A percentile compares a stretch with the other conserved stretches of the same genome.
phyloP scores from a whole-genome alignment of 1,140 invertebrate species.

The Musca domestica region DNA sequence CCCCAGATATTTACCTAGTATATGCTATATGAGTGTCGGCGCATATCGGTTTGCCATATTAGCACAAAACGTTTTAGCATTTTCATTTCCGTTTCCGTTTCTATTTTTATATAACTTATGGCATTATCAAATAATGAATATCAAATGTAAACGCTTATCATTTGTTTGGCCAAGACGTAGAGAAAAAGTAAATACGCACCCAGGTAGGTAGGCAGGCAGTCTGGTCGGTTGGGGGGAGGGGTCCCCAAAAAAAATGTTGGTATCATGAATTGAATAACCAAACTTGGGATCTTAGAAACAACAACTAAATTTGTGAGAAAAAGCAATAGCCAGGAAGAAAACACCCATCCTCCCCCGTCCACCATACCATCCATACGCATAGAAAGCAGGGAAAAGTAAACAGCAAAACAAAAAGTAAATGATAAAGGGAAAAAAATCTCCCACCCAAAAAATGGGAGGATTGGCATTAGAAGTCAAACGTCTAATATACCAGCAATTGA shows the following conservation, averaged over 20 bases:
- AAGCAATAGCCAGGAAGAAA: too few relatives aligned
- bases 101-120: constrained; percentile 51
- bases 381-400: too few relatives aligned
- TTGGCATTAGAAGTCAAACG: too few relatives aligned
- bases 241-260: not conserved
- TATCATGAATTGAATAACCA: too few relatives aligned
- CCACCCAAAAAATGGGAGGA: too few relatives aligned
- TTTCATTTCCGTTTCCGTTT: constrained; percentile 43
- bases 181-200: constrained; percentile 7
- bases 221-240: not conserved
- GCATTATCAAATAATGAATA: constrained; percentile 54
- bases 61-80: constrained; percentile 29
- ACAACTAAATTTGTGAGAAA: too few relatives aligned
- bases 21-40: not conserved
- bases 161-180: constrained; percentile 46
- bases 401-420: too few relatives aligned
- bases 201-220: not conserved
- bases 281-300: too few relatives aligned
- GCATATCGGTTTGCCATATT: not conserved
- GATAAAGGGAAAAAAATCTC: too few relatives aligned
- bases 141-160: constrained; percentile 54
- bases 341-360: too few relatives aligned
- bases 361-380: too few relatives aligned
- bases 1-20: not conserved
- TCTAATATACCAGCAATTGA: too few relatives aligned